phyloP scores from a whole-genome alignment of 2,797 vertebrate species.

The Microctenopoma steveboyesi region DNA sequence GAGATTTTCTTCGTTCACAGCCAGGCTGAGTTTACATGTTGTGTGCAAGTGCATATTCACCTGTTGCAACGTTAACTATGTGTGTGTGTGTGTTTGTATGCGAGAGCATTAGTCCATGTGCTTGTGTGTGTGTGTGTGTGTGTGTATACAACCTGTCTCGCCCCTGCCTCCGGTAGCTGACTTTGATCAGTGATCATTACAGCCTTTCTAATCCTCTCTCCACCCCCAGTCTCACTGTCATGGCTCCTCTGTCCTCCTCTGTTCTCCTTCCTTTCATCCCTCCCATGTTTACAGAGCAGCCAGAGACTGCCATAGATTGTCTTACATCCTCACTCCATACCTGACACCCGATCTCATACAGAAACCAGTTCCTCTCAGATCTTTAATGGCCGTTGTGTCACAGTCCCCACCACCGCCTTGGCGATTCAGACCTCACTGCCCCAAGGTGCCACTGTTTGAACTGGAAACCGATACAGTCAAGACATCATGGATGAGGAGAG shows the following conservation, averaged over 20 bases:
- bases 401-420: slow-evolving; percentile 69
- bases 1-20: slow-evolving; percentile 45
- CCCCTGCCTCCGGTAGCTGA: slow-evolving; percentile 81
- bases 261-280: slow-evolving; percentile 83
- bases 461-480: slow-evolving; percentile 76
- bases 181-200: slow-evolving; percentile 86
- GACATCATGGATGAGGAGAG: slow-evolving; percentile 63
- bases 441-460: slow-evolving; percentile 79
- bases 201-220: slow-evolving; percentile 82
- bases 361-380: slow-evolving; percentile 78
- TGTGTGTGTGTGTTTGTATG: slow-evolving; percentile 3
- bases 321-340: slow-evolving; percentile 82
- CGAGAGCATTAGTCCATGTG: background rate
- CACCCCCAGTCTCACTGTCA: slow-evolving; percentile 83
- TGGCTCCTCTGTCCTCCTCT: slow-evolving; percentile 81
- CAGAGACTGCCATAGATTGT: slow-evolving; percentile 82
- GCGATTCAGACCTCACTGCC: slow-evolving; percentile 72
- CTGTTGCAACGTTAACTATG: slow-evolving; percentile 50
- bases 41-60: slow-evolving; percentile 65
- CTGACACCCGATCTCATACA: slow-evolving; percentile 80
- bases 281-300: slow-evolving; percentile 83
- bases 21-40: slow-evolving; percentile 36
- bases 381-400: slow-evolving; percentile 83
- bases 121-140: slow-evolving; percentile 23
- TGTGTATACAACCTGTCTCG: slow-evolving; percentile 72